A percentile compares a stretch with the other conserved stretches of the same genome.
Evolutionary conservation across 2,113 vertebrate species (phyloP).

Genomic region (Hippocampus zosterae): DNA sequence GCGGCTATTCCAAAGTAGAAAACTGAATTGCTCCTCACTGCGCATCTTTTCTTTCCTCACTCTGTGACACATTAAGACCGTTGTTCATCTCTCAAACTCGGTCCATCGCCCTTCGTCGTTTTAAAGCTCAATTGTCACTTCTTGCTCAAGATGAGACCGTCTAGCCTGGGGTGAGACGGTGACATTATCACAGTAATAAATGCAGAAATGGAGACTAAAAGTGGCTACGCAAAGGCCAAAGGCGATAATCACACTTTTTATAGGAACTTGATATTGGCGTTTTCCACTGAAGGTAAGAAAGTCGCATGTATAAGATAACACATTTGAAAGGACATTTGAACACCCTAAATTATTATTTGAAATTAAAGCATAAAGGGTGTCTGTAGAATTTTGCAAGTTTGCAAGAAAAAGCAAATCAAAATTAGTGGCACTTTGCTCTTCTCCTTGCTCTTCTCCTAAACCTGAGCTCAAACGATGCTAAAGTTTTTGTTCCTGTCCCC

Average conservation of each 20-base stretch:
- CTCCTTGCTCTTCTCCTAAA: neutral
- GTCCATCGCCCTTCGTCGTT: neutral
- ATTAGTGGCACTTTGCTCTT: neutral
- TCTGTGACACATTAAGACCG: slow-evolving; percentile 6
- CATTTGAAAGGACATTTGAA: neutral
- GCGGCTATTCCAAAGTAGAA: neutral
- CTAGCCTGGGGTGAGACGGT: neutral
- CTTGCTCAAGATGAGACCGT: neutral
- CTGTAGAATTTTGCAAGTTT: no score
- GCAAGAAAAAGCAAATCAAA: no score
- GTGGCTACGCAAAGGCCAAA: neutral
- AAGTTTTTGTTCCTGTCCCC: neutral
- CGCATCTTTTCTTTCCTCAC: neutral
- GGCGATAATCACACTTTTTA: neutral
- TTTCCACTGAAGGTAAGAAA: neutral
- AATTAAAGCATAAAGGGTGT: no score
- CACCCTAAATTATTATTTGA: no score
- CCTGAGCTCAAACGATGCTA: neutral
- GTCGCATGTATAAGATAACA: neutral
- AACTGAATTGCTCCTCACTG: neutral
- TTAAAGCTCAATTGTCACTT: neutral
- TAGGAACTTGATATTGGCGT: slow-evolving; percentile 3
- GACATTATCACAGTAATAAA: slow-evolving; percentile 8
- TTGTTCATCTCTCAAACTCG: slow-evolving; percentile 6
- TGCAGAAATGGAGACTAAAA: neutral